Evolutionary conservation across 2,888 invertebrate genomes (phyloP), one percentile per base, ranked within the genome.

Genomic region (Macropis europaea): DNA sequence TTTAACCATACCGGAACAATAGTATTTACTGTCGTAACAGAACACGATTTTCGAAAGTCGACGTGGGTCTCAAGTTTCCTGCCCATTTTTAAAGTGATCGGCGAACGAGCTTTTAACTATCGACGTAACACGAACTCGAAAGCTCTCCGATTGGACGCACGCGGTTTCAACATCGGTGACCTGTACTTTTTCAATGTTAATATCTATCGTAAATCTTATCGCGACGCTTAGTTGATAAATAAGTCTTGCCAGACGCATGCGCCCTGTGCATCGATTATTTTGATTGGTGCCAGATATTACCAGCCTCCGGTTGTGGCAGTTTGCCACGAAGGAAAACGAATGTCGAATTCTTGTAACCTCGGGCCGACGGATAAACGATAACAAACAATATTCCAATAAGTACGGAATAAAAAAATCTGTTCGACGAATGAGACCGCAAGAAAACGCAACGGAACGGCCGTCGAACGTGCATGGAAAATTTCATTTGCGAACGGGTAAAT

Each of bases 211-310:
- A 62, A 79, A 72, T 77, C 66, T 59, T 28, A 32, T 34, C 43
- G 40, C 48, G 54, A 60, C 52, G 48, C 24, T 74, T 63, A 11
- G 70, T 79, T 78, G 76, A 76, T 77, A 77, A 79, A 76, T 76
- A 77, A 54, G 15, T 30, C 32, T 22, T 40, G 42, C 50, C 50
- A 52, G 57, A 79, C 79, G 79, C 79, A 77, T 80, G 79, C 79
- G 79, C 45, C 50, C 50, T 77, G 52, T 2, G 32, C 66, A 80
- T 80, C 66, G 80, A 80, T 80, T 78, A 80, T 78, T 80, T 80
- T 73, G 57, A 68, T 69, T 76, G 77, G 66, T 76, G 42, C 76
- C 71, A 71, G 73, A 69, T 79, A 77, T 76, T 72, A 40, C 61
- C 63, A 72, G 69, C 19, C 64, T 62, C 43, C 66, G 17, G 64